Conservation (phyloP, 2,888 invertebrate species). For the Mycalesis mineus region DNA sequence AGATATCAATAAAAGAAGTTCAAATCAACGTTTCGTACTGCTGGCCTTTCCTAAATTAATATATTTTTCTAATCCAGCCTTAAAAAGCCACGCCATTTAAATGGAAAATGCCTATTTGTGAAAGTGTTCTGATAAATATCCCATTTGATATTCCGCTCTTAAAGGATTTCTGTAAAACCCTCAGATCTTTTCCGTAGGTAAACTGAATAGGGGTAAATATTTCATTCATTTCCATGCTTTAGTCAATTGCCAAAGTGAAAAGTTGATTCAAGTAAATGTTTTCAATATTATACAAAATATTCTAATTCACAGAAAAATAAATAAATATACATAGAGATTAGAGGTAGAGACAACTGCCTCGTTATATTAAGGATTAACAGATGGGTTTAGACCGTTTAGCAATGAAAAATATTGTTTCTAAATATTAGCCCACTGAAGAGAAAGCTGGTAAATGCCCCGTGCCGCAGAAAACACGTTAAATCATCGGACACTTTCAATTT, state of each 20-base stretch:
- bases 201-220: slow-evolving; percentile 15
- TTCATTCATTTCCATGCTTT: not conserved
- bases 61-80: not conserved
- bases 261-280: not conserved
- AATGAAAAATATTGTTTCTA: too few species aligned
- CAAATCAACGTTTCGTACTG: not conserved
- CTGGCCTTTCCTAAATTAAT: not conserved
- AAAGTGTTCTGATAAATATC: slow-evolving; percentile 21
- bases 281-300: too few species aligned
- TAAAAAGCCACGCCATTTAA: slow-evolving; percentile 6
- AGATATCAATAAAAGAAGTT: not conserved
- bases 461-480: too few species aligned
- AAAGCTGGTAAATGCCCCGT: too few species aligned
- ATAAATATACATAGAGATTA: too few species aligned
- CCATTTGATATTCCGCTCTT: slow-evolving; percentile 22
- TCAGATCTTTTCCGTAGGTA: slow-evolving; percentile 13
- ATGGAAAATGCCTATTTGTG: slow-evolving; percentile 5
- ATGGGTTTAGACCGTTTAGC: too few species aligned
- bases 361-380: too few species aligned
- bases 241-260: not conserved
- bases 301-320: too few species aligned
- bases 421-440: too few species aligned
- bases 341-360: too few species aligned
- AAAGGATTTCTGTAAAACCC: slow-evolving; percentile 16
- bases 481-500: too few species aligned